Percentiles rank a stretch among this genome's conserved stretches.
Evolutionary conservation across 2,113 vertebrate genomes (phyloP).

Genomic region (Anoplopoma fimbria): DNA sequence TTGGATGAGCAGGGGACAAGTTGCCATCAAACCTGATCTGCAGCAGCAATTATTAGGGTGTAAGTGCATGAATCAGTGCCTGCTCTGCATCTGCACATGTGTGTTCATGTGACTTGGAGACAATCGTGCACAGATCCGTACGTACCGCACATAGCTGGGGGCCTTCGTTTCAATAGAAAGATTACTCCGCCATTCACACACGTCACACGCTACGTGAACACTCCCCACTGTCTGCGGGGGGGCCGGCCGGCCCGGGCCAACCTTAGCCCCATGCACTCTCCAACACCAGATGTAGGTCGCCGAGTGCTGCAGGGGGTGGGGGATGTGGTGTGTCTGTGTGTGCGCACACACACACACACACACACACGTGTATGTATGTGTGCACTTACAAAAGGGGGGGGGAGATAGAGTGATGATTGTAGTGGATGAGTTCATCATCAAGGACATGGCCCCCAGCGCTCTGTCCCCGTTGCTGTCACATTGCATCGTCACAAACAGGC

Average conservation of each 20-base stretch:
- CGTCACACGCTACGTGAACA: conserved; percentile 55
- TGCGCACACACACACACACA: too few relatives aligned
- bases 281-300: conserved; percentile 82
- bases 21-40: conserved; percentile 37
- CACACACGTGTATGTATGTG: conserved; percentile 29
- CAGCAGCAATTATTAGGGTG: conserved; percentile 16
- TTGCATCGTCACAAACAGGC: conserved; percentile 71
- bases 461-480: conserved; percentile 79
- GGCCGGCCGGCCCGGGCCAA: conserved; percentile 60
- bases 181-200: conserved; percentile 34
- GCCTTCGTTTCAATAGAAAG: conserved; percentile 20
- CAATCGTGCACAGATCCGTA: conserved; percentile 12
- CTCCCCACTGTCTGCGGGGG: conserved; percentile 66
- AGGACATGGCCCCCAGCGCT: conserved; percentile 78
- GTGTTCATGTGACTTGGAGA: conserved; percentile 12
- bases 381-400: conserved; percentile 22
- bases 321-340: conserved; percentile 13
- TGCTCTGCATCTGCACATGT: conserved; percentile 24
- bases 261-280: conserved; percentile 63
- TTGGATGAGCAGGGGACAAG: conserved; percentile 45
- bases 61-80: conserved; percentile 11
- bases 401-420: conserved; percentile 60
- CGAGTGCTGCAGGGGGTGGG: conserved; percentile 76
- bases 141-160: conserved; percentile 16
- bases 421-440: conserved; percentile 72